Percentiles rank a stretch among this genome's conserved stretches.
phyloP scores from a whole-genome alignment of 2,888 invertebrate species.

The Odontocolon sp. region DNA sequence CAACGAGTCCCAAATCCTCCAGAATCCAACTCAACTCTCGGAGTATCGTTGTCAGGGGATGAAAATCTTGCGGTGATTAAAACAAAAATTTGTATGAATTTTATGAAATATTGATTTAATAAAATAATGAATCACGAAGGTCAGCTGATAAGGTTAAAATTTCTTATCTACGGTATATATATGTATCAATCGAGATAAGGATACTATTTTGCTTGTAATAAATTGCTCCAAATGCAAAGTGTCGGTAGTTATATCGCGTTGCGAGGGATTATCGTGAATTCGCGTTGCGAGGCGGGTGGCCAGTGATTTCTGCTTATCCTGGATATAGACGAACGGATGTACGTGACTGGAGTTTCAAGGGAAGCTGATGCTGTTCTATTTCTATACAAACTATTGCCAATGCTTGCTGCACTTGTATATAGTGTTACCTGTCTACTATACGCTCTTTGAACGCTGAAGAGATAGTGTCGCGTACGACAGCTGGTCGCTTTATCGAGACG shows the following conservation, averaged over 20 bases:
- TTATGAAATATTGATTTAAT: no score
- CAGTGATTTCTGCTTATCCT: conserved; percentile 11
- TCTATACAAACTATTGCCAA: neutral
- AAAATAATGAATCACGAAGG: no score
- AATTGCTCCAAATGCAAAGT: neutral
- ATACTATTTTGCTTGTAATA: neutral
- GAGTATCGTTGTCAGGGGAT: no score
- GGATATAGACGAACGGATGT: neutral
- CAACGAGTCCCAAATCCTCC: neutral
- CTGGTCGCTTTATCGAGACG: conserved; percentile 55
- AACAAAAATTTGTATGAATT: no score
- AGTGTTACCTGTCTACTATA: neutral
- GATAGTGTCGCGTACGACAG: conserved; percentile 58
- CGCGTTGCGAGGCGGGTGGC: neutral
- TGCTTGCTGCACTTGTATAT: no score
- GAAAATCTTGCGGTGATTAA: no score
- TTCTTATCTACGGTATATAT: no score
- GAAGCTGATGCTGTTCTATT: neutral
- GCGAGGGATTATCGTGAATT: conserved; percentile 1
- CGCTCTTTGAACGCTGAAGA: conserved; percentile 10
- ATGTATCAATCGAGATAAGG: neutral
- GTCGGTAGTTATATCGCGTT: neutral
- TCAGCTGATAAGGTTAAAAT: no score
- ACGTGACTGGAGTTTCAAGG: conserved; percentile 1
- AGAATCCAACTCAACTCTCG: neutral